These are phyloP conservation scores for Carpatolechia fugitivella DNA, from an alignment of 2,888 invertebrate genomes.

Conservation along the genomic window DNA sequence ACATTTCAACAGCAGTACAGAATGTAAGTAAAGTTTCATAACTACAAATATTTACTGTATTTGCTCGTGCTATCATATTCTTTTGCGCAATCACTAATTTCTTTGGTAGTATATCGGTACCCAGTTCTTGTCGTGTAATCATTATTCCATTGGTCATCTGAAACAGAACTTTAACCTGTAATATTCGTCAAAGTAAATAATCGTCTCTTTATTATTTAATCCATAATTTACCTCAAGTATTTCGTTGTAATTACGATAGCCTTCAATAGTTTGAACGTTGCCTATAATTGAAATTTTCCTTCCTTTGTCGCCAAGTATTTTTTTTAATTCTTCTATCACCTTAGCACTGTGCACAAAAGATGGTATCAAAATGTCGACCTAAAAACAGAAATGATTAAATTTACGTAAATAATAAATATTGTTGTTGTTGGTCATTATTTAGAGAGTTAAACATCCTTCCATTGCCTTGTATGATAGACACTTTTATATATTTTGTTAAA, in stretches of 20 bases:
- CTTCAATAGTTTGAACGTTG: conserved; percentile 60
- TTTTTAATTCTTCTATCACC: conserved; percentile 47
- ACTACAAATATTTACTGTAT: conserved; percentile 51
- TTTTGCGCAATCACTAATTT: conserved; percentile 77
- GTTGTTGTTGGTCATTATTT: too few species aligned
- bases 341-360: conserved; percentile 47
- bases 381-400: conserved; percentile 25
- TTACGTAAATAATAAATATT: too few species aligned
- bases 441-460: too few species aligned
- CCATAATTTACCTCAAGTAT: conserved; percentile 38
- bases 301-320: conserved; percentile 58
- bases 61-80: conserved; percentile 72
- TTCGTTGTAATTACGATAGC: conserved; percentile 55
- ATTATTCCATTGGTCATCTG: conserved; percentile 82
- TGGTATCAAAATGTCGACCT: conserved; percentile 64
- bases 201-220: too few species aligned
- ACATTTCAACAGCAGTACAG: too few species aligned
- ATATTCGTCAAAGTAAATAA: too few species aligned
- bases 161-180: too few species aligned
- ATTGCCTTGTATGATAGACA: too few species aligned
- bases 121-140: conserved; percentile 81
- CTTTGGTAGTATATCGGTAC: conserved; percentile 69
- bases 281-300: conserved; percentile 62
- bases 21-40: too few species aligned
- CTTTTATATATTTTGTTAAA: too few species aligned